phyloP scores from a whole-genome alignment of 1,140 invertebrate genomes.

The Lasaia peninsularis region DNA sequence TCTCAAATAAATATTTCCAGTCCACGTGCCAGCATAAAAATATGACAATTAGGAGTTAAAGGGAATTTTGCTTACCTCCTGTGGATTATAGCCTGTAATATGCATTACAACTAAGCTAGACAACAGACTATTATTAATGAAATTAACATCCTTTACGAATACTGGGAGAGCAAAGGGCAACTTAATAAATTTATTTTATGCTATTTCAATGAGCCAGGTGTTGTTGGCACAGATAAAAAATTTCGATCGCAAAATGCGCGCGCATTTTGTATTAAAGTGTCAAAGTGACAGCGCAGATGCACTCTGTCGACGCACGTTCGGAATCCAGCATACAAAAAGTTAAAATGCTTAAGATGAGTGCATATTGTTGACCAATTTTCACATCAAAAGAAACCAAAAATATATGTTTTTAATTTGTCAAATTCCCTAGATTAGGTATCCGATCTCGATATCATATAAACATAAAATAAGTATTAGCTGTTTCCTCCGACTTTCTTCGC shows the following conservation, averaged over 20 bases:
- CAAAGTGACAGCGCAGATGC: conserved; percentile 48
- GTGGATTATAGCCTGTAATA: too few relatives aligned
- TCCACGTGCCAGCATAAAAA: too few relatives aligned
- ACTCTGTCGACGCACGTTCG: not conserved
- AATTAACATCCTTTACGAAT: not conserved
- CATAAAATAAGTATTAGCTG: too few relatives aligned
- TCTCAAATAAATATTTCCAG: too few relatives aligned
- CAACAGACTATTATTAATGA: conserved; percentile 1
- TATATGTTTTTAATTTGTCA: too few relatives aligned
- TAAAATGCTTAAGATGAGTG: conserved; percentile 10
- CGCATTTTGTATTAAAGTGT: conserved; percentile 37
- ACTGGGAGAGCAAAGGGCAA: conserved; percentile 2
- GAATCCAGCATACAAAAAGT: conserved; percentile 29
- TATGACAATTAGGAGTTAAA: too few relatives aligned
- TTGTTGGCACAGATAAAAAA: conserved; percentile 7
- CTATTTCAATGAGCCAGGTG: conserved; percentile 20
- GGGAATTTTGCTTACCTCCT: too few relatives aligned
- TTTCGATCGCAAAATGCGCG: conserved; percentile 3
- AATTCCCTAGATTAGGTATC: too few relatives aligned
- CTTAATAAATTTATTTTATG: conserved; percentile 14
- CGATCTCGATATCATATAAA: too few relatives aligned
- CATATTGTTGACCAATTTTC: not conserved
- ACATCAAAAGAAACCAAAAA: too few relatives aligned
- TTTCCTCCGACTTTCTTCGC: too few relatives aligned
- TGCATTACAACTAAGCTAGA: not conserved